Evolutionary conservation across 2,888 invertebrate genomes (phyloP), one percentile per base, ranked within the genome.

Genomic region (Schizotus pectinicornis): DNA sequence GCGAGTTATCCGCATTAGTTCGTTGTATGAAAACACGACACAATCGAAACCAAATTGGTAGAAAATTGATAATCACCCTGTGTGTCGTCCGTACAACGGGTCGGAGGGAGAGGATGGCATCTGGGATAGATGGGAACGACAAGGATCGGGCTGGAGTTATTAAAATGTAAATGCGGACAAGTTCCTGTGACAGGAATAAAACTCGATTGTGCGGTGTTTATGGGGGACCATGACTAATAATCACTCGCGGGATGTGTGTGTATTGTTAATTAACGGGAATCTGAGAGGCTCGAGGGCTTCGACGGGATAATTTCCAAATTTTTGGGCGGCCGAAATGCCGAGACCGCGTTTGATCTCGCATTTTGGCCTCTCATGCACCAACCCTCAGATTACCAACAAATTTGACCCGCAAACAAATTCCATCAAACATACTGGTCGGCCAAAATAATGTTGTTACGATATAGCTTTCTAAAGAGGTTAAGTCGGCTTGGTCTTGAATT

Each of bases 11-110:
- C 69, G 67, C 71, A 68, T 71, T 72, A 74, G 70, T 69, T 67
- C 65, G 71, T 67, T 69, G 68, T 73, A 72, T 74, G 77, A 75
- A 75, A 77, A 77, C 74, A 74, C 67, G 61, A 64, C 75, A 78
- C 78, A 78, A 79, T 79, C 77, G 76, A 73, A 78, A 76, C 76
- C 79, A 80, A 79, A 80, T 80, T 79, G 80, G 80, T 76, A 79
- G 79, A 80, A 80, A 80, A 80, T 80, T 79, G 78, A 80, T 80
- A 80, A 79, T 79, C 77, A 77, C 77, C 71, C 74, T 67, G 72
- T 68, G 72, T 71, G 72, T 70, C 71, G 67, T 67, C 64, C 68
- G 65, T 67, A 70, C 70, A 70, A 68, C 63, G 68, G 64, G 69
- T 67, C 61, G 47, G 67, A 69, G 64, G 70, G 70, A 68, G 69